phyloP scores from a whole-genome alignment of 2,888 invertebrate genomes.

The Conchocele bisecta region DNA sequence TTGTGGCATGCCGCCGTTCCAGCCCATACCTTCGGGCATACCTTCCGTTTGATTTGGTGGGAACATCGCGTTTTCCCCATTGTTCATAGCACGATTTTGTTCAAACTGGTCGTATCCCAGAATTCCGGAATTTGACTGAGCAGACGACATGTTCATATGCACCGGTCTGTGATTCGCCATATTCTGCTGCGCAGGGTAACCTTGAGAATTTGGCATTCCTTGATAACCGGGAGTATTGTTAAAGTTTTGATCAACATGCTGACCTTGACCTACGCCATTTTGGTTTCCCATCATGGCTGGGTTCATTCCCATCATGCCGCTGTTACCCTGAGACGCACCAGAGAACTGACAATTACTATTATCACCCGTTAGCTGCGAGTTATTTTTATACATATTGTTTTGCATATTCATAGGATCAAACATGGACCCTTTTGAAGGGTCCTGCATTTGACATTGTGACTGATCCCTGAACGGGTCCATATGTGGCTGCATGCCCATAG shows the following conservation, averaged over 20 bases:
- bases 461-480: conserved; percentile 56
- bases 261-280: conserved; percentile 31
- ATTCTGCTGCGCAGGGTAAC: conserved; percentile 18
- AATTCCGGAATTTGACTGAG: conserved; percentile 35
- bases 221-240: conserved; percentile 49
- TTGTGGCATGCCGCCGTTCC: conserved; percentile 62
- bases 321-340: conserved; percentile 49
- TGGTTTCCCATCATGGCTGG: conserved; percentile 62
- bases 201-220: conserved; percentile 44
- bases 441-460: conserved; percentile 53
- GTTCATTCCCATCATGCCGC: conserved; percentile 49
- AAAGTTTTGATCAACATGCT: conserved; percentile 55
- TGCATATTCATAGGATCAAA: conserved; percentile 54
- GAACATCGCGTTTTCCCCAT: conserved; percentile 53
- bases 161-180: conserved; percentile 27
- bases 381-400: conserved; percentile 45
- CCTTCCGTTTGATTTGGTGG: conserved; percentile 46
- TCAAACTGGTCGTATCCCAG: conserved; percentile 55
- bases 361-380: conserved; percentile 6
- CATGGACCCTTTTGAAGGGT: conserved; percentile 53
- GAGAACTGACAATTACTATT: conserved; percentile 48
- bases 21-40: conserved; percentile 44
- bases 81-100: conserved; percentile 53
- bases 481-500: conserved; percentile 63
- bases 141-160: conserved; percentile 46